These are phyloP conservation scores for Strongylocentrotus purpuratus DNA, from an alignment of 35 echinoderm and acorn worm genomes.

Conservation along the genomic window DNA sequence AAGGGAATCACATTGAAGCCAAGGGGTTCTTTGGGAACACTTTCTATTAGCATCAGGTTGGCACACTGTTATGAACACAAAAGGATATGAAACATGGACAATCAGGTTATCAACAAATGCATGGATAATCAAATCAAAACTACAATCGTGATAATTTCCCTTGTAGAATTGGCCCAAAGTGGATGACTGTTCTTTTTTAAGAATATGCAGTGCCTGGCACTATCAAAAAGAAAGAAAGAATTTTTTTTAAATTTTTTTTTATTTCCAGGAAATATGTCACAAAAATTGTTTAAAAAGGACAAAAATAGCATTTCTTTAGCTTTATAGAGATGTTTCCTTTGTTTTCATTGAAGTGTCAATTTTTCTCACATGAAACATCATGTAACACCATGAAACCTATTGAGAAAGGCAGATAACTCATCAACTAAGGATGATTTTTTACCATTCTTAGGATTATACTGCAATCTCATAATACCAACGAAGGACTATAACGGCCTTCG, in stretches of 20 bases:
- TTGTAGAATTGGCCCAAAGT: not conserved
- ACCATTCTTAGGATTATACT: not conserved
- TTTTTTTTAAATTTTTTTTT: too few species aligned
- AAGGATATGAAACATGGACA: conserved; percentile 11
- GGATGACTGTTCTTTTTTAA: not conserved
- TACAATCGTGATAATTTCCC: not conserved
- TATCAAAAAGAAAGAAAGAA: not conserved
- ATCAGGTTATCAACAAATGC: not conserved
- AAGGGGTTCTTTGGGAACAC: conserved; percentile 72
- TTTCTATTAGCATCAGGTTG: conserved; percentile 90
- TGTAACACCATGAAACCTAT: too few species aligned
- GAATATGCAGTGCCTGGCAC: not conserved
- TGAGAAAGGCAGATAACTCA: not conserved
- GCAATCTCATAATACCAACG: not conserved
- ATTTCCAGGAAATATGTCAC: not conserved
- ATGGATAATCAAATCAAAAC: conserved; percentile 1
- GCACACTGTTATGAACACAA: conserved; percentile 75
- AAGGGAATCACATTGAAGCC: conserved; percentile 95
- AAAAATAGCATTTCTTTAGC: not conserved
- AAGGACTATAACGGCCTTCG: not conserved
- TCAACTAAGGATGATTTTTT: not conserved
- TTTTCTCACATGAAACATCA: too few species aligned
- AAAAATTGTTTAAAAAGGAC: not conserved
- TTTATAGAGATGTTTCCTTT: not conserved
- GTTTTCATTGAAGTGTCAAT: not conserved